A percentile compares a stretch with the other conserved stretches of the same genome.
phyloP scores from a whole-genome alignment of 37 sponge, comb jelly and placozoan genomes.

The Oopsacas minuta region DNA sequence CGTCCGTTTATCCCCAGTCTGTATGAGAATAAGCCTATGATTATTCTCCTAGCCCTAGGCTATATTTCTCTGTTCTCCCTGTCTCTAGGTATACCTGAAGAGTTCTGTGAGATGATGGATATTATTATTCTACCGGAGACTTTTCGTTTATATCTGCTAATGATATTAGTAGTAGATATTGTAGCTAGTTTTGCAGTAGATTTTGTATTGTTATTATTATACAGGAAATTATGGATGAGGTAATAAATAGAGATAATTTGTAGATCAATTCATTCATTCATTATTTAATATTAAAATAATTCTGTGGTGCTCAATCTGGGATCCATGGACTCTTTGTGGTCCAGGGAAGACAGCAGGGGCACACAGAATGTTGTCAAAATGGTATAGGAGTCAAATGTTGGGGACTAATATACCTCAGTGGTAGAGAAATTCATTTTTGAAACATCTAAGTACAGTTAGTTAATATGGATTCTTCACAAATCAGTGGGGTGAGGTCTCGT shows the following conservation, averaged over 20 bases:
- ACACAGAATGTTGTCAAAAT: too few species aligned
- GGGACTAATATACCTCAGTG: too few species aligned
- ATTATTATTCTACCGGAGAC: background rate
- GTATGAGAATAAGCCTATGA: conserved; percentile 63
- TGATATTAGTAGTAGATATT: background rate
- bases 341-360: too few species aligned
- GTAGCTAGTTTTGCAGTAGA: background rate
- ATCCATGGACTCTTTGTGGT: too few species aligned
- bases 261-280: too few species aligned
- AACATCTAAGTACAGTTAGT: background rate
- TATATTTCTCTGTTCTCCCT: conserved; percentile 3
- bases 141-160: background rate
- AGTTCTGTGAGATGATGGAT: conserved; percentile 11
- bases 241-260: too few species aligned
- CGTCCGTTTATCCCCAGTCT: conserved; percentile 90
- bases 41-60: background rate
- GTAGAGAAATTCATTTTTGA: too few species aligned
- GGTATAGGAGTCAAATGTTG: too few species aligned
- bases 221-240: conserved; percentile 8
- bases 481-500: background rate
- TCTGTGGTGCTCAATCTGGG: too few species aligned
- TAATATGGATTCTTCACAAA: background rate
- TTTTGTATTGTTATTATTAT: background rate
- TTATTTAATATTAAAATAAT: too few species aligned
- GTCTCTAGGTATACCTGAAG: background rate